Base-by-base conservation (phyloP, 2,797 vertebrate genomes). In the Percopsis omiscomaycus region DNA sequence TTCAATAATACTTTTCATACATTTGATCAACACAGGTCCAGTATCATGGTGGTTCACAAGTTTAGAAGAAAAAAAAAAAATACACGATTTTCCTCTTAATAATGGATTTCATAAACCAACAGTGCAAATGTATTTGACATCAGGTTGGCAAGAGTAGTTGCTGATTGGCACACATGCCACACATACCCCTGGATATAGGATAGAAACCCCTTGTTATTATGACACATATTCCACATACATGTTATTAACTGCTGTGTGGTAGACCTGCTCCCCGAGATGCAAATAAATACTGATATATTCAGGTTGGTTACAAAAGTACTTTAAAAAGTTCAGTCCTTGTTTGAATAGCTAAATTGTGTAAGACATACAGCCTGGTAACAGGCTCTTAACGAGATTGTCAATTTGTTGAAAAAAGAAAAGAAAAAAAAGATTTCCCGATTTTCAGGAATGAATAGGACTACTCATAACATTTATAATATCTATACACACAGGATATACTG, bases 211-310 rank as follows among this genome's bases (percentile, higher is more conserved):
- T 3, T 32, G 37, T 42, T 10, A 42, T 9, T 22, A 22, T 22
- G 22, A 22, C 22, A 22, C 22, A 22, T 22, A 22, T 22, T 22
- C 22, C 22, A 22, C 22, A 22, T 22, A 22, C 22, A 22, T 22
- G 22, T 22, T 22, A 22, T 22, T 22, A 22, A 22, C 22, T 22
- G 22, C 22, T 22, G 22, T 22, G 22, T 22, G 22, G 22, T 22
- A 22, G 22, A 22, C 22, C 1, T 22, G 22, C 22, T 22, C 22
- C 22, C 22, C 22, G 22, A 56, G 45, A 70, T 61, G 16, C 55
- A n/a, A 75, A 84, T 57, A 81, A 84, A 85, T 84, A 87, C 80
- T 75, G 70, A 82, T 73, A 65, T 51, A 22, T 50, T 22, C 27
- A 51, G 3, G 66, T 29, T 61, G 1, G 22, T 28, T 50, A 66